These are phyloP conservation scores for Cryptoleucopteryx plumbea DNA, from an alignment of 2,113 vertebrate species.

Conservation along the genomic window DNA sequence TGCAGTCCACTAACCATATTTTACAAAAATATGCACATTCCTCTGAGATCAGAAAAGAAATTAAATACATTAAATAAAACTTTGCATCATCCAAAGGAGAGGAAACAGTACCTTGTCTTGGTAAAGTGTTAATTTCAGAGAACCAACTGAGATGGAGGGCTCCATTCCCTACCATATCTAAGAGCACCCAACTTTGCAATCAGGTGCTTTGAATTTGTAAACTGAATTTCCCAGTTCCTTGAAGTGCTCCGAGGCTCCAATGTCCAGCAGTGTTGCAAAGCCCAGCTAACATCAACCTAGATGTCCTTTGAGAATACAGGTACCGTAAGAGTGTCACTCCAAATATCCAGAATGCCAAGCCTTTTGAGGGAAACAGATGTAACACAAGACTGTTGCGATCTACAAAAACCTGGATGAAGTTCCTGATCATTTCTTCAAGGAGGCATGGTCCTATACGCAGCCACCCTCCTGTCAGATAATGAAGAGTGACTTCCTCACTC, in stretches of 20 bases:
- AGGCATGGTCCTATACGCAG: neutral
- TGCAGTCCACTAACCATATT: neutral
- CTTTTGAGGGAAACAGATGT: neutral
- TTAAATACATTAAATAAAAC: neutral
- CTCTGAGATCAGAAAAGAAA: neutral
- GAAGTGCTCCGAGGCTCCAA: neutral
- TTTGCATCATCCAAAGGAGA: neutral
- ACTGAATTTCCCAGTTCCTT: neutral
- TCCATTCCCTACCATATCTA: neutral
- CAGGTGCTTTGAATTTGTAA: neutral
- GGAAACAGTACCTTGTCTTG: neutral
- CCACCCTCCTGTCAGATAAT: neutral
- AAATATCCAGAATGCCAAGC: neutral
- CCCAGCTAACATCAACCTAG: neutral
- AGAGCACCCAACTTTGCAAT: neutral
- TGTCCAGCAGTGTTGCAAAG: neutral
- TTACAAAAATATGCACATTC: neutral
- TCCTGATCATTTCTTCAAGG: neutral
- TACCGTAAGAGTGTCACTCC: neutral
- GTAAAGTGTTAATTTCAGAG: neutral
- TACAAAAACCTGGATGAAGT: neutral
- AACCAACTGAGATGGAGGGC: neutral
- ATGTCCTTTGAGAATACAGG: neutral
- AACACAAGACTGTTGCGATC: neutral
- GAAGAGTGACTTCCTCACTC: neutral